phyloP scores from a whole-genome alignment of 1,140 invertebrate genomes.

The Agrilus planipennis region DNA sequence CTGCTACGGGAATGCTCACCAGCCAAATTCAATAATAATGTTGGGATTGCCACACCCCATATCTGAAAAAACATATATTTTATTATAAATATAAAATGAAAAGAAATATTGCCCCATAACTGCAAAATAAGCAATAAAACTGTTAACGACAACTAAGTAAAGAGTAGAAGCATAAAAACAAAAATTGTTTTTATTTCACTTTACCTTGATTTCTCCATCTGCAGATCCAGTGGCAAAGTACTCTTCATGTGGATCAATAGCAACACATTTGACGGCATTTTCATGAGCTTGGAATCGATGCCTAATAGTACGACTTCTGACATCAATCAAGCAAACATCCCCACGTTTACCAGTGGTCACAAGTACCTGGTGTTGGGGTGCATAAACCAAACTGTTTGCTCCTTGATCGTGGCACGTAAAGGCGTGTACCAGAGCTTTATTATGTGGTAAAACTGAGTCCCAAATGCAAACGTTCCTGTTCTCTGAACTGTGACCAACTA shows the following conservation, averaged over 20 bases:
- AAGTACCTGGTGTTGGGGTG: constrained; percentile 80
- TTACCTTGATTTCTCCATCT: constrained; percentile 98
- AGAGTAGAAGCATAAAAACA: too few species aligned
- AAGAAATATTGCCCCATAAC: neutral
- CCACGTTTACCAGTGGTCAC: constrained; percentile 94
- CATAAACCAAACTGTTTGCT: constrained; percentile 76
- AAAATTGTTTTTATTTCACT: too few species aligned
- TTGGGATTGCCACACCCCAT: constrained; percentile 80
- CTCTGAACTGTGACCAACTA: constrained; percentile 90
- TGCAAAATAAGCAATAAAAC: neutral
- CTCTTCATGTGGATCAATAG: constrained; percentile 89
- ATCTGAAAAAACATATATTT: constrained; percentile 58
- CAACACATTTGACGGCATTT: constrained; percentile 85
- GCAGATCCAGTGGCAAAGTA: constrained; percentile 94
- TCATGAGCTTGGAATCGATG: constrained; percentile 90
- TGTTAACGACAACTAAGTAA: neutral
- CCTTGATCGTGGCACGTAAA: constrained; percentile 91
- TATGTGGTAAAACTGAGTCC: constrained; percentile 85
- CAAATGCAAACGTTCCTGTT: constrained; percentile 96
- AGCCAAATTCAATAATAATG: constrained; percentile 74
- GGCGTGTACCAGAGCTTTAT: constrained; percentile 82
- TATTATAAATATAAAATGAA: constrained; percentile 2
- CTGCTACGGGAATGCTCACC: constrained; percentile 88
- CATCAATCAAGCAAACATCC: constrained; percentile 89
- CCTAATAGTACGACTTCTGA: constrained; percentile 74